Evolutionary conservation across 2,113 vertebrate genomes (phyloP).

Genomic region (Dipodomys ordii): DNA sequence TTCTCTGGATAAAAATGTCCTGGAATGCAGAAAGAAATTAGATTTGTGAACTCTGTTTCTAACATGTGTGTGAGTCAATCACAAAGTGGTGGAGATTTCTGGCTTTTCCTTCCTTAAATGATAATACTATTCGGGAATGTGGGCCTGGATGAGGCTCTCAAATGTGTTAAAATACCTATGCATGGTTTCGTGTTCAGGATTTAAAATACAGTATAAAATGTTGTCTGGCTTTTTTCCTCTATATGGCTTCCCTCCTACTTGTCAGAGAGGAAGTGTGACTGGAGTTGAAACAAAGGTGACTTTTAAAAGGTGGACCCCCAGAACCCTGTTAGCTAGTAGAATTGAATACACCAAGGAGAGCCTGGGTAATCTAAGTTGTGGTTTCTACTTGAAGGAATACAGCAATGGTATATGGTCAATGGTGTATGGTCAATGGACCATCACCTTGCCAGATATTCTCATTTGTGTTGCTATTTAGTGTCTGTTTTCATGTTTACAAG

Average conservation of each 20-base stretch:
- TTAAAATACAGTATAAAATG: constrained; percentile 60
- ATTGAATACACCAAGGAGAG: background rate
- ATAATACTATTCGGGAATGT: constrained; percentile 46
- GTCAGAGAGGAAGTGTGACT: constrained; percentile 7
- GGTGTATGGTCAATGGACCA: too few relatives aligned
- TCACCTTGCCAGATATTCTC: background rate
- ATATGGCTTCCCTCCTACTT: background rate
- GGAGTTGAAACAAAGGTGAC: background rate
- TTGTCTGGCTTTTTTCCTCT: background rate
- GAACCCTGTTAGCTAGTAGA: background rate
- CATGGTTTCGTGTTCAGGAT: constrained; percentile 25
- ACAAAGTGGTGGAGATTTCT: constrained; percentile 29
- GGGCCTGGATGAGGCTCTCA: background rate
- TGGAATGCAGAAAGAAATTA: constrained; percentile 61
- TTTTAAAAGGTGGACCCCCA: constrained; percentile 23
- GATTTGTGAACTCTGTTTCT: constrained; percentile 65
- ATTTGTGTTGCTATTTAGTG: background rate
- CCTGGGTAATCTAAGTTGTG: background rate
- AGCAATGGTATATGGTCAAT: background rate
- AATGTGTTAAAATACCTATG: constrained; percentile 49
- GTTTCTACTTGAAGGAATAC: background rate
- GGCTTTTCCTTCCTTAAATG: constrained; percentile 52
- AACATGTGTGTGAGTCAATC: background rate
- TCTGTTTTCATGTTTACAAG: background rate
- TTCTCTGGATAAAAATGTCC: constrained; percentile 65